These are phyloP conservation scores for Heliconius hortense DNA, from an alignment of 2,888 invertebrate species.

Conservation along the genomic window DNA sequence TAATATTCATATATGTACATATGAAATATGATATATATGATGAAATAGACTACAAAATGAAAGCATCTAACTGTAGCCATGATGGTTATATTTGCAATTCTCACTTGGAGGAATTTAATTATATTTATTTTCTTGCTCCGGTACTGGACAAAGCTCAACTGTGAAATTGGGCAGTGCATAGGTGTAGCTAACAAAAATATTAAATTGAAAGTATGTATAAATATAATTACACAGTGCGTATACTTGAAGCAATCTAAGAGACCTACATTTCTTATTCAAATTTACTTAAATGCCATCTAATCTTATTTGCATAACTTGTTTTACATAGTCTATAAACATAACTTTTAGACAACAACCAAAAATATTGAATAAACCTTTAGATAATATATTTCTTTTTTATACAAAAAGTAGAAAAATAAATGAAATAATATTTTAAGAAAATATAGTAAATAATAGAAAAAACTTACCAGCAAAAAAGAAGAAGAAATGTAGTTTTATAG, in stretches of 20 bases:
- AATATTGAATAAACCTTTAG: not conserved
- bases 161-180: not conserved
- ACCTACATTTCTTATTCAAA: conserved; percentile 4
- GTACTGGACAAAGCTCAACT: not conserved
- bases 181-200: no score
- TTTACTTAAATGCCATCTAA: conserved; percentile 8
- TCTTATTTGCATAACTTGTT: conserved; percentile 18
- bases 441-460: not conserved
- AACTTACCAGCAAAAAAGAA: conserved; percentile 92
- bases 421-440: not conserved
- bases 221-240: not conserved
- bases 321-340: not conserved
- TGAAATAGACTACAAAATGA: not conserved
- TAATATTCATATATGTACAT: not conserved
- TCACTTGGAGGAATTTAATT: not conserved
- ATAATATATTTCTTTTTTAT: not conserved
- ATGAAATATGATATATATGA: not conserved
- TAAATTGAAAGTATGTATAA: not conserved
- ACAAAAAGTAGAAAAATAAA: not conserved
- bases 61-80: no score
- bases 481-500: conserved; percentile 93
- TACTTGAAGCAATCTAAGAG: conserved; percentile 8
- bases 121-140: not conserved
- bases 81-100: no score
- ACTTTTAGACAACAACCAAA: not conserved